Evolutionary conservation across 1,140 invertebrate species (phyloP).

Genomic region (Archivesica marissinica): DNA sequence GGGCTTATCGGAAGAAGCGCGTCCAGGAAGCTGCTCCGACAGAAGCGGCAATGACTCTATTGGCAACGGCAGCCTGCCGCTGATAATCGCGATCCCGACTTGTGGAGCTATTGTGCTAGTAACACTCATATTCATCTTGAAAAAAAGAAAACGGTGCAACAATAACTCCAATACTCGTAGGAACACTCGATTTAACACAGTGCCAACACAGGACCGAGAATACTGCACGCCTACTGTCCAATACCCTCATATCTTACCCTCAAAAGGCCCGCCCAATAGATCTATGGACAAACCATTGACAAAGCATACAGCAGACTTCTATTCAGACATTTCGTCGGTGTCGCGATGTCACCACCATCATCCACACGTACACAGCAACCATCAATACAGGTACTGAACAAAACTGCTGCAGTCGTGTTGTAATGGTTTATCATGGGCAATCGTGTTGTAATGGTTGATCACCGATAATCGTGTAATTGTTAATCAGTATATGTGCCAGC

Average conservation of each 20-base stretch:
- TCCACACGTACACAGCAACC: conserved; percentile 48
- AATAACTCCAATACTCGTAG: conserved; percentile 61
- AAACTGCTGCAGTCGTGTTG: too few relatives aligned
- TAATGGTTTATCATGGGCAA: too few relatives aligned
- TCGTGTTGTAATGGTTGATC: too few relatives aligned
- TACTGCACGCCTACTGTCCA: conserved; percentile 60
- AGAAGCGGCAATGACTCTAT: conserved; percentile 3
- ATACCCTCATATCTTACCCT: conserved; percentile 66
- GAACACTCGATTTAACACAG: conserved; percentile 73
- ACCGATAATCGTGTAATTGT: too few relatives aligned
- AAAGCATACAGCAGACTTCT: conserved; percentile 77
- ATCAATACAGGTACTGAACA: conserved; percentile 59
- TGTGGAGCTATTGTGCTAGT: conserved; percentile 71
- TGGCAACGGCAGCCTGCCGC: conserved; percentile 70
- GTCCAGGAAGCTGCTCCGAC: background rate
- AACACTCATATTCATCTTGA: conserved; percentile 72
- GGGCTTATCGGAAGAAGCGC: too few relatives aligned
- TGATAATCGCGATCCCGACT: conserved; percentile 76
- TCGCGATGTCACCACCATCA: conserved; percentile 74
- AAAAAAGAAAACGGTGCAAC: conserved; percentile 61
- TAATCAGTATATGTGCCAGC: too few relatives aligned
- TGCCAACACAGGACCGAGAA: conserved; percentile 77
- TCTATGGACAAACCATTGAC: conserved; percentile 67
- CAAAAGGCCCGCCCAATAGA: conserved; percentile 63
- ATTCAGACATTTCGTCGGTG: conserved; percentile 80